Conservation (phyloP, 2,888 invertebrate genomes). For the Pristionchus fissidentatus region DNA sequence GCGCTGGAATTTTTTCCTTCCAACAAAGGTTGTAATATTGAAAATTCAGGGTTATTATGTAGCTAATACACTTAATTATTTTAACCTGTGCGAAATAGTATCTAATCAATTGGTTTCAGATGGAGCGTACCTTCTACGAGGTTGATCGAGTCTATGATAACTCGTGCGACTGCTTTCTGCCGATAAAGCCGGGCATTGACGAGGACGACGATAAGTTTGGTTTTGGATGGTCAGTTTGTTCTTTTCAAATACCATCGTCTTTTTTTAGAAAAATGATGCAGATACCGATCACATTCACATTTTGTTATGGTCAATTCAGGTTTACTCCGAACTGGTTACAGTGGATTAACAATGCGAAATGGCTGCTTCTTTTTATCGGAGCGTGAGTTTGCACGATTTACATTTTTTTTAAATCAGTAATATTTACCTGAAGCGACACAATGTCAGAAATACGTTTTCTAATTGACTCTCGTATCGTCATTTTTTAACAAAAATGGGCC, state of each 20-base stretch:
- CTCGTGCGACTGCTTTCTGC: background rate
- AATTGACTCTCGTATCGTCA: no score
- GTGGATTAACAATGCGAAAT: conserved; percentile 71
- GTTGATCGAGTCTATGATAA: background rate
- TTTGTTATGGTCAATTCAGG: conserved; percentile 48
- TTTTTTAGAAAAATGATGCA: conserved; percentile 20
- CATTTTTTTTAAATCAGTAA: no score
- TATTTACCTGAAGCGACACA: no score
- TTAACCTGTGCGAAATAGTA: no score
- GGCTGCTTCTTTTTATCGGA: conserved; percentile 69
- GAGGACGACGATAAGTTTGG: conserved; percentile 64
- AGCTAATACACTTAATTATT: no score
- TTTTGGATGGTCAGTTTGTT: conserved; percentile 66
- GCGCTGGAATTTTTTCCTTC: no score
- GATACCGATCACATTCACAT: background rate
- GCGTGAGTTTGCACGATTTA: conserved; percentile 69
- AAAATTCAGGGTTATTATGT: no score
- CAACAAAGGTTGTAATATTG: no score
- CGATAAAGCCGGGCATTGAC: conserved; percentile 38
- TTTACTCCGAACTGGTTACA: conserved; percentile 74
- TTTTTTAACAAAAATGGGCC: no score
- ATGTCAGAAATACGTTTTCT: no score
- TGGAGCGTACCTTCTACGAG: background rate
- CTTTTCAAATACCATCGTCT: no score
- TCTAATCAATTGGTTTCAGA: no score